Evolutionary conservation across 2,113 vertebrate species (phyloP).

Genomic region (Psittacula cyanocephala): DNA sequence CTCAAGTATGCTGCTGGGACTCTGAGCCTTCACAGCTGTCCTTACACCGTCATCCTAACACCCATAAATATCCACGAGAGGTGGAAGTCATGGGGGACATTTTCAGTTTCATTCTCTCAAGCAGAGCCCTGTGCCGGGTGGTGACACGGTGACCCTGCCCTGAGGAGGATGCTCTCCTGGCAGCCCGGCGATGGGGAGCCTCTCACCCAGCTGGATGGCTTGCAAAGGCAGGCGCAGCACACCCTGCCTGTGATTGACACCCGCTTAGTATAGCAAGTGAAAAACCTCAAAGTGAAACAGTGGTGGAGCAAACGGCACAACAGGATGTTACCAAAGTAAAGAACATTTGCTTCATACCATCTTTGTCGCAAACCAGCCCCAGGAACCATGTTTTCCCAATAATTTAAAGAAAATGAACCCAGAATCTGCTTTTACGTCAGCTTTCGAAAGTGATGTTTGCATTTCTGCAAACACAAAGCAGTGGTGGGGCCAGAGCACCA

Average conservation of each 20-base stretch:
- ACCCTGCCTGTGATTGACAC: accelerated
- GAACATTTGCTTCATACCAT: background rate
- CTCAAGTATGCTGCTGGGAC: background rate
- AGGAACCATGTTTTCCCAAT: background rate
- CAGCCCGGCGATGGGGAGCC: accelerated
- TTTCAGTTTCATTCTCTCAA: background rate
- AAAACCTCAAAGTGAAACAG: background rate
- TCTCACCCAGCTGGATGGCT: background rate
- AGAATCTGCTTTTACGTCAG: background rate
- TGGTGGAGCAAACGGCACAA: background rate
- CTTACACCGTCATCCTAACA: accelerated
- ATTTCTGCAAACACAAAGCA: background rate
- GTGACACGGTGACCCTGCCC: accelerated
- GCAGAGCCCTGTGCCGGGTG: accelerated
- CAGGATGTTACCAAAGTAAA: slow-evolving; percentile 55
- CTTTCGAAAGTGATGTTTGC: accelerated
- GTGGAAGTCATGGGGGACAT: accelerated
- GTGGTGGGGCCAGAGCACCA: background rate
- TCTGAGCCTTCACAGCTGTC: accelerated
- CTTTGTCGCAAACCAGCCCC: background rate
- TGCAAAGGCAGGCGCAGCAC: background rate
- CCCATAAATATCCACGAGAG: background rate
- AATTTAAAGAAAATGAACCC: background rate
- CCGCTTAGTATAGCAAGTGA: background rate
- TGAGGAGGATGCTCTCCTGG: background rate